phyloP scores from a whole-genome alignment of 2,888 invertebrate genomes.

The Tiliacea citrago region DNA sequence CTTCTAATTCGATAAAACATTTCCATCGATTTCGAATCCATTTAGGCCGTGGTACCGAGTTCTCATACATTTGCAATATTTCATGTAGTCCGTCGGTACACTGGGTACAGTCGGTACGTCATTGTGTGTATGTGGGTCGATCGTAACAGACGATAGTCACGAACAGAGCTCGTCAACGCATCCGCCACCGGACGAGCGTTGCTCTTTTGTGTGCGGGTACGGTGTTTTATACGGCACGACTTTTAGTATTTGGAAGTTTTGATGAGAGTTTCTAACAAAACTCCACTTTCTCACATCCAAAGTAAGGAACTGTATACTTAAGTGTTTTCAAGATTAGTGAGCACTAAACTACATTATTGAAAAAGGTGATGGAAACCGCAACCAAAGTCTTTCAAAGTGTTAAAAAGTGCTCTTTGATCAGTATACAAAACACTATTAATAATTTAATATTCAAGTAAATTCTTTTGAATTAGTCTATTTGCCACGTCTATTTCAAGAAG shows the following conservation, averaged over 20 bases:
- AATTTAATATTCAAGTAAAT: no score
- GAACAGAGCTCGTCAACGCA: constrained; percentile 80
- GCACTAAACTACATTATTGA: no score
- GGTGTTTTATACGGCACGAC: constrained; percentile 62
- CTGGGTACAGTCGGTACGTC: constrained; percentile 48
- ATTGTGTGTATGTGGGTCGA: constrained; percentile 84
- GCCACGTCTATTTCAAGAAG: no score
- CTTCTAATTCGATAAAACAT: constrained; percentile 13
- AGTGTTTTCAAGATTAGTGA: no score
- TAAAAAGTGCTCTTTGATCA: no score
- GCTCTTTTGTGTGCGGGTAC: constrained; percentile 68
- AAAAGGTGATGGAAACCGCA: no score
- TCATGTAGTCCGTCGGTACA: constrained; percentile 47
- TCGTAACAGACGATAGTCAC: constrained; percentile 87
- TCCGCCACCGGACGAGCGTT: constrained; percentile 75
- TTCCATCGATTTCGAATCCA: constrained; percentile 41
- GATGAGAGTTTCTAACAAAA: not conserved
- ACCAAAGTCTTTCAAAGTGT: no score
- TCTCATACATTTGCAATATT: constrained; percentile 57
- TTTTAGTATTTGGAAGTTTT: not conserved
- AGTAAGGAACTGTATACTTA: no score
- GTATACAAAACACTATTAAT: no score
- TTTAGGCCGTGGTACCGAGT: constrained; percentile 35
- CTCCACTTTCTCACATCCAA: not conserved
- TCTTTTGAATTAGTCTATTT: no score